These are phyloP conservation scores for Watsonalla cultraria DNA, from an alignment of 2,888 invertebrate species.

Conservation along the genomic window DNA sequence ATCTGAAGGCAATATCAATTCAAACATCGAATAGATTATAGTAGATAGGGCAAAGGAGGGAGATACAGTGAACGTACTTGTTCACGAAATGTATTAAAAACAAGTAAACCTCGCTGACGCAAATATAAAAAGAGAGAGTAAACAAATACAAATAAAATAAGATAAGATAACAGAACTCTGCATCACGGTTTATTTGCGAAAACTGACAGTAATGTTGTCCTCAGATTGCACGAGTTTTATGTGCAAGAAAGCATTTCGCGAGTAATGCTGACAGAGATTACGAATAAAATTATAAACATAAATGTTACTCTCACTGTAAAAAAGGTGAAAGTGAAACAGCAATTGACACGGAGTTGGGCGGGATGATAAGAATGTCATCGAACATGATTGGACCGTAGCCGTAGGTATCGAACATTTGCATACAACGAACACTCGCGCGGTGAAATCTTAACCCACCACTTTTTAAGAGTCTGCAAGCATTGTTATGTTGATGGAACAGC, in stretches of 20 bases:
- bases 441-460: conserved; percentile 46
- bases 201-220: too few relatives aligned
- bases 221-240: too few relatives aligned
- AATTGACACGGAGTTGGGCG: conserved; percentile 20
- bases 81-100: conserved; percentile 7
- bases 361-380: conserved; percentile 40
- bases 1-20: conserved; percentile 65
- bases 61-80: conserved; percentile 13
- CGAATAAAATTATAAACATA: conserved; percentile 2
- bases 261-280: not conserved
- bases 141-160: conserved; percentile 4
- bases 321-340: conserved; percentile 33
- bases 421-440: conserved; percentile 44
- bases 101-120: not conserved
- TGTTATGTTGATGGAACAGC: conserved; percentile 16
- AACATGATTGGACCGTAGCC: conserved; percentile 29
- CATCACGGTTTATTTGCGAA: too few relatives aligned
- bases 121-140: not conserved
- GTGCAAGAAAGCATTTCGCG: not conserved
- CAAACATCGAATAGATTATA: conserved; percentile 37
- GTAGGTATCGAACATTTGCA: conserved; percentile 44
- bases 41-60: conserved; percentile 20
- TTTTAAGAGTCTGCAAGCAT: conserved; percentile 31
- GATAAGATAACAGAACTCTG: too few relatives aligned
- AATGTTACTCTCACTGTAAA: conserved; percentile 10